phyloP scores from a whole-genome alignment of 1,140 invertebrate species.

The Melitaea cinxia region DNA sequence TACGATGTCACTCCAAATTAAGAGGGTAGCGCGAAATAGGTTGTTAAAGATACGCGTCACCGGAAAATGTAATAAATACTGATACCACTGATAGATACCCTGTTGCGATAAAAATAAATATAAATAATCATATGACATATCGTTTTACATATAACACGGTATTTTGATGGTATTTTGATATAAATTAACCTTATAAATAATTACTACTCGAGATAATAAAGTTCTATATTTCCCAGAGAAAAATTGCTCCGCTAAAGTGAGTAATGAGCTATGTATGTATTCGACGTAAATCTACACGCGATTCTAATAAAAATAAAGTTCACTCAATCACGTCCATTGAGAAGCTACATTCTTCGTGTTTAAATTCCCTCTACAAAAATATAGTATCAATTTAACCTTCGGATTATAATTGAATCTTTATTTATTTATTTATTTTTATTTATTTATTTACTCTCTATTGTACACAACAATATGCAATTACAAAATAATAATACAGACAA shows the following conservation, averaged over 20 bases:
- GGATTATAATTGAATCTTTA: conserved; percentile 17
- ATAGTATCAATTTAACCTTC: conserved; percentile 19
- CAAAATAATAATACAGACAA: too few species aligned
- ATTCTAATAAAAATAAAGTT: conserved; percentile 15
- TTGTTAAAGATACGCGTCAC: neutral
- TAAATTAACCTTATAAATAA: neutral
- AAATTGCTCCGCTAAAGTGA: neutral
- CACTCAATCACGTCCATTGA: conserved; percentile 3
- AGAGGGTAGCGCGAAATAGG: neutral
- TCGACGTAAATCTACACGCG: neutral
- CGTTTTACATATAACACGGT: too few species aligned
- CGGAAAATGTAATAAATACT: neutral
- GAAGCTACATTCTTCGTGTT: conserved; percentile 15
- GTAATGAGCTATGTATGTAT: neutral
- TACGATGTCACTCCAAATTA: neutral
- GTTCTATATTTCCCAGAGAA: neutral
- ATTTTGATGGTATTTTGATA: conserved; percentile 6
- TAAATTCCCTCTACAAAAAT: conserved; percentile 7
- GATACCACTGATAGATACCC: neutral
- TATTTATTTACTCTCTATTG: too few species aligned
- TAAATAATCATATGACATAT: too few species aligned
- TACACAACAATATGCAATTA: too few species aligned
- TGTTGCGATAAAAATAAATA: conserved; percentile 7
- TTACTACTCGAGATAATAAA: neutral
- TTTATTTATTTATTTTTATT: conserved; percentile 4